These are phyloP conservation scores for Narcine bancroftii DNA, from an alignment of 2,113 vertebrate species.

Conservation along the genomic window DNA sequence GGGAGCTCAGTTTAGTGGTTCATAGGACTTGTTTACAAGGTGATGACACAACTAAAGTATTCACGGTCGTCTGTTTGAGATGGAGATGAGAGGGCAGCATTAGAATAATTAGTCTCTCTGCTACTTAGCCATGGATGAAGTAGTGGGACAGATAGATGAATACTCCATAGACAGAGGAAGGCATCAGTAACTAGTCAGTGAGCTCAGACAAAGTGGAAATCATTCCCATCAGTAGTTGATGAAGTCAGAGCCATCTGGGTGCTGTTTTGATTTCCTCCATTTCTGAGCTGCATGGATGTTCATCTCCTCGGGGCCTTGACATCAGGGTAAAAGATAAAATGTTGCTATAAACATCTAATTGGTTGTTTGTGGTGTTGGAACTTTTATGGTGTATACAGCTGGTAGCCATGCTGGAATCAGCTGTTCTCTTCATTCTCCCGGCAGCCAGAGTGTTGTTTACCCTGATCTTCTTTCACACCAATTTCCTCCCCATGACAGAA, in stretches of 20 bases:
- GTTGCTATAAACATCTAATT: not conserved
- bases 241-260: not conserved
- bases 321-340: not conserved
- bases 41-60: not conserved
- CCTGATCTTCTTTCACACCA: not conserved
- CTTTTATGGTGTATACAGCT: not conserved
- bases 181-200: not conserved
- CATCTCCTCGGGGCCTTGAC: not conserved
- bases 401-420: not conserved
- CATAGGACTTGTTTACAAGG: not conserved
- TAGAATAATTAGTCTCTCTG: not conserved
- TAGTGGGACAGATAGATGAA: not conserved
- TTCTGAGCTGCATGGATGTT: not conserved
- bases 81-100: not conserved
- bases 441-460: not conserved
- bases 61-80: not conserved
- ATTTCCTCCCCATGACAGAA: not conserved
- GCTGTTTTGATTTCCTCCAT: not conserved
- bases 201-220: not conserved
- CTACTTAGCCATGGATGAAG: not conserved
- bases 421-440: not conserved
- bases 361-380: not conserved
- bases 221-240: not conserved
- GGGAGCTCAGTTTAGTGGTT: not conserved
- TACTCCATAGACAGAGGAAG: not conserved